A percentile compares a stretch with the other conserved stretches of the same genome.
phyloP scores from a whole-genome alignment of 2,113 vertebrate species.

The Haemorhous mexicanus region DNA sequence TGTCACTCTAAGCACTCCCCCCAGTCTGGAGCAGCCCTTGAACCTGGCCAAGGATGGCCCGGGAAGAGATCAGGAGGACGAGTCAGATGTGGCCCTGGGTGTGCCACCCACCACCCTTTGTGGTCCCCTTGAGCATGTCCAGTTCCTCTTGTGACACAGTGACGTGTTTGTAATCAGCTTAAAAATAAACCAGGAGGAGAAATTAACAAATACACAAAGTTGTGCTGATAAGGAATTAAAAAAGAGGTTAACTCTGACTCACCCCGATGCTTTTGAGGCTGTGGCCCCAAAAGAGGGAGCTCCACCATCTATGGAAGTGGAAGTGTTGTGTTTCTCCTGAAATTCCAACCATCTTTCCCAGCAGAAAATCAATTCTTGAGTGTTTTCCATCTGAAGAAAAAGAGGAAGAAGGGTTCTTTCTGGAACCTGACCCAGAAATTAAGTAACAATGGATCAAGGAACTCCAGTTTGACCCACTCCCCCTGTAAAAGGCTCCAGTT shows the following conservation, averaged over 20 bases:
- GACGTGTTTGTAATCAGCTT: not conserved
- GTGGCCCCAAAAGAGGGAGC: conserved; percentile 25
- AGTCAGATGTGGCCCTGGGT: not conserved
- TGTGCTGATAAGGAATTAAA: not conserved
- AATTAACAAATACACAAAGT: not conserved
- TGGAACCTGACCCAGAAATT: conserved; percentile 67
- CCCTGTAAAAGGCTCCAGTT: not conserved
- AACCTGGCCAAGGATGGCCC: not conserved
- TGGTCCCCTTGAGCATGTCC: no score
- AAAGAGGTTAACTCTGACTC: not conserved
- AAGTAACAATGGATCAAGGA: conserved; percentile 63
- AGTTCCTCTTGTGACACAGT: not conserved
- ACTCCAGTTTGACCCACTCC: conserved; percentile 57
- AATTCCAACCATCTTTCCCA: conserved; percentile 24
- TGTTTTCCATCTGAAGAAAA: conserved; percentile 32
- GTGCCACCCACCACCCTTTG: not conserved
- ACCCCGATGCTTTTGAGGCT: fast-evolving
- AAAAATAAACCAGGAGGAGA: not conserved
- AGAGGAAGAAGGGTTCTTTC: conserved; percentile 63
- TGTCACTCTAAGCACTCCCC: not conserved
- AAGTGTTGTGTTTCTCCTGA: not conserved
- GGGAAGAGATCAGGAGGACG: not conserved
- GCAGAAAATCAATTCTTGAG: conserved; percentile 50
- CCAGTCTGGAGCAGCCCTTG: not conserved
- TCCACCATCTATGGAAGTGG: not conserved